Conservation (phyloP, 2,113 vertebrate species). For the Rhinoderma darwinii region DNA sequence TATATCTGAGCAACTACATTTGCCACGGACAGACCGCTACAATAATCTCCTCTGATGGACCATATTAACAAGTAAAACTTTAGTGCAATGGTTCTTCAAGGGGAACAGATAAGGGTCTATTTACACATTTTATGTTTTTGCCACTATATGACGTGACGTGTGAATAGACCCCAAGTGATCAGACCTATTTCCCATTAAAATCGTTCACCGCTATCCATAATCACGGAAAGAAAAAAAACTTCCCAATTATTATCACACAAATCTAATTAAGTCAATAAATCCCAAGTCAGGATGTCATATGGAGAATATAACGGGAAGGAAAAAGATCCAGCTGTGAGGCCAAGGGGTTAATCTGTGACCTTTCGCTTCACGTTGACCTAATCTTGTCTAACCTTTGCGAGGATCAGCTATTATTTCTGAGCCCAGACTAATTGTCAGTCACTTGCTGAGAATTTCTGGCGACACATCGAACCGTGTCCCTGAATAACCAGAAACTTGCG, state of each 20-base stretch:
- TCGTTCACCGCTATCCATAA: too few species aligned
- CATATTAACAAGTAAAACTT: too few species aligned
- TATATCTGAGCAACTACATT: too few species aligned
- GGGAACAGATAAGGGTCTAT: too few species aligned
- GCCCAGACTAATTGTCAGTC: neutral
- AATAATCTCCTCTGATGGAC: too few species aligned
- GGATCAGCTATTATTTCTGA: neutral
- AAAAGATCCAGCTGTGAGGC: conserved; percentile 22
- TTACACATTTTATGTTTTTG: too few species aligned
- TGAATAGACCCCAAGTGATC: too few species aligned
- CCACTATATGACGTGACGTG: too few species aligned
- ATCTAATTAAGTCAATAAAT: conserved; percentile 32
- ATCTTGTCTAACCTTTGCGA: conserved; percentile 20
- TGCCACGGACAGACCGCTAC: too few species aligned
- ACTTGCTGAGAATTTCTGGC: neutral
- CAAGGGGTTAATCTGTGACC: conserved; percentile 1
- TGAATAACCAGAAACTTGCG: neutral
- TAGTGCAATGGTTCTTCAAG: too few species aligned
- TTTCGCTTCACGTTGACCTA: neutral
- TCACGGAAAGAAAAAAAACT: too few species aligned
- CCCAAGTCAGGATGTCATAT: neutral
- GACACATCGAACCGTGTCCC: neutral
- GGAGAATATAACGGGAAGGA: conserved; percentile 12
- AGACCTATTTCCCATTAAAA: too few species aligned
- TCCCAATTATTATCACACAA: neutral